Evolutionary conservation across 2,797 vertebrate species (phyloP).

Genomic region (Cuniculus paca): DNA sequence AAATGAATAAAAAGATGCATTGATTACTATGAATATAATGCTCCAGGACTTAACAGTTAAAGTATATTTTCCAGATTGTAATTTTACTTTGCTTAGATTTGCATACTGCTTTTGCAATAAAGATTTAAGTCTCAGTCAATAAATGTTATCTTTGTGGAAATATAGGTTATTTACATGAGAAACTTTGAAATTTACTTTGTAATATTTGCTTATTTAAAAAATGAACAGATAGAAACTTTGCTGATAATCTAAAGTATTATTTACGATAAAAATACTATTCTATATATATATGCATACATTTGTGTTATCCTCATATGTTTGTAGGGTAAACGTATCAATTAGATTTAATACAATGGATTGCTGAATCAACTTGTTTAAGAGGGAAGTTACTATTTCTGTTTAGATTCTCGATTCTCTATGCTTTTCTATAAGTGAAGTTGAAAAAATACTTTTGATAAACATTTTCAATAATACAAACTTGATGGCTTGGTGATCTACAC

Average conservation of each 20-base stretch:
- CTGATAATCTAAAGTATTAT: background rate
- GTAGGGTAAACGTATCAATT: background rate
- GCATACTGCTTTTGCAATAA: conserved; percentile 15
- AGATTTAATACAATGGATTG: background rate
- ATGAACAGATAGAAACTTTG: background rate
- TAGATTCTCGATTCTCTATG: background rate
- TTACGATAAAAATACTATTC: background rate
- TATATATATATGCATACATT: background rate
- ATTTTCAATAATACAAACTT: background rate
- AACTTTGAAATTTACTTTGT: background rate
- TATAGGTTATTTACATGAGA: background rate
- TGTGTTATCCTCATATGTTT: background rate
- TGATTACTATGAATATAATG: conserved; percentile 21
- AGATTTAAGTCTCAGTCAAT: background rate
- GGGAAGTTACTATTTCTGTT: background rate
- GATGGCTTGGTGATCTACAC: background rate
- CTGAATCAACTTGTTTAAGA: background rate
- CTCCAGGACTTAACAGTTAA: background rate
- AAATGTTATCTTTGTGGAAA: background rate
- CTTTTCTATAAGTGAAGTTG: background rate
- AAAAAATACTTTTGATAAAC: background rate
- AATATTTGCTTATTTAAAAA: background rate
- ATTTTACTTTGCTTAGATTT: background rate
- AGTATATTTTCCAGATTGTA: conserved; percentile 5
- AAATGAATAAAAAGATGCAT: conserved; percentile 17